A percentile compares a stretch with the other conserved stretches of the same genome.
Evolutionary conservation across 2,888 invertebrate genomes (phyloP).

Genomic region (Chirona hameri): DNA sequence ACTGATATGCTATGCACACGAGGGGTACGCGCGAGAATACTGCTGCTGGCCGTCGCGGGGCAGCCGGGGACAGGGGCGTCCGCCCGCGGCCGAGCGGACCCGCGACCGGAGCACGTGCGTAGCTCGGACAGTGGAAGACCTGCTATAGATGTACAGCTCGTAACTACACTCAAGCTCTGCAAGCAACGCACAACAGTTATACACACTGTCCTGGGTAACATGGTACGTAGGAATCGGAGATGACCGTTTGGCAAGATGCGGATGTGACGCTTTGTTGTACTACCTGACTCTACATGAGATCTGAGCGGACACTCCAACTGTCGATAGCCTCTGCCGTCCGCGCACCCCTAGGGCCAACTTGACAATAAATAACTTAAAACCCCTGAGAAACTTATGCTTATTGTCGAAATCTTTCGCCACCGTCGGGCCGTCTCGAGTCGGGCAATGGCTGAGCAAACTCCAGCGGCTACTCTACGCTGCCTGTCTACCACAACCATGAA

Average conservation of each 20-base stretch:
- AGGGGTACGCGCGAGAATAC: neutral
- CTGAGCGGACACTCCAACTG: neutral
- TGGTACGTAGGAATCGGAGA: neutral
- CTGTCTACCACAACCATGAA: conserved; percentile 25
- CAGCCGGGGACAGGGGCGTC: neutral
- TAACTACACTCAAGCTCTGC: conserved; percentile 8
- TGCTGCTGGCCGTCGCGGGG: neutral
- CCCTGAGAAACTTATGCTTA: conserved; percentile 29
- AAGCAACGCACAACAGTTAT: neutral
- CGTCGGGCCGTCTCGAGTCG: neutral
- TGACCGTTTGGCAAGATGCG: conserved; percentile 10
- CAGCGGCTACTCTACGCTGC: neutral
- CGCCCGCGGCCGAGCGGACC: neutral
- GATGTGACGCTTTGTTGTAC: conserved; percentile 26
- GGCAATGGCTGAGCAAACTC: neutral
- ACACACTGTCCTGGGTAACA: neutral
- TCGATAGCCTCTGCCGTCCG: neutral
- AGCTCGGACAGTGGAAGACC: conserved; percentile 12
- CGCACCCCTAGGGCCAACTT: neutral
- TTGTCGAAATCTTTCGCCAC: neutral
- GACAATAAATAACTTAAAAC: conserved; percentile 28
- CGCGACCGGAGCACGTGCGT: neutral
- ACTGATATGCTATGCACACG: conserved; percentile 23
- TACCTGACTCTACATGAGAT: conserved; percentile 14
- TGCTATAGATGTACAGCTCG: neutral